Evolutionary conservation across 1,140 invertebrate genomes (phyloP).

Genomic region (Caenorhabditis remanei): DNA sequence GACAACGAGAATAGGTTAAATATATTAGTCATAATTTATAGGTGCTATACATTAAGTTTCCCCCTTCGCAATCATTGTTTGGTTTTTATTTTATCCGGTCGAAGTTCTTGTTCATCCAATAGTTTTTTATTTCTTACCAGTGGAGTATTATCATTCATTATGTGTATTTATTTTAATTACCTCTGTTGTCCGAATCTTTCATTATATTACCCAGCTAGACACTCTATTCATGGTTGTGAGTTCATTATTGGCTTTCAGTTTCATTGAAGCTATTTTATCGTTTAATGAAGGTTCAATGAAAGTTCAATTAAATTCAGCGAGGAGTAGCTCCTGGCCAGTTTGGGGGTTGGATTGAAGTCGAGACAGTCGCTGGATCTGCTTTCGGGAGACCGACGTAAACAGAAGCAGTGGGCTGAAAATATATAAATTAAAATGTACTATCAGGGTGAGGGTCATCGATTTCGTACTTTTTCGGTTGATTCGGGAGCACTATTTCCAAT

Average conservation of each 20-base stretch:
- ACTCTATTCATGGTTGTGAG: no score
- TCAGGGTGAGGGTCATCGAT: no score
- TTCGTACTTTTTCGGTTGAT: constrained; percentile 1
- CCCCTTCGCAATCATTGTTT: no score
- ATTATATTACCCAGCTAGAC: no score
- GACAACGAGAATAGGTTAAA: neutral
- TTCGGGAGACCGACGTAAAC: constrained; percentile 30
- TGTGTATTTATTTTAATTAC: no score
- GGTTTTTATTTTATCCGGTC: no score
- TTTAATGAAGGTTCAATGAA: constrained; percentile 1
- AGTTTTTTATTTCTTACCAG: no score
- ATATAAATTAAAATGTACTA: neutral
- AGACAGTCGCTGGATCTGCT: constrained; percentile 4
- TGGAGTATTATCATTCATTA: no score
- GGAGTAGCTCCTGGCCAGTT: constrained; percentile 45
- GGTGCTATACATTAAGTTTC: no score
- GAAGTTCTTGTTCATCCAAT: no score
- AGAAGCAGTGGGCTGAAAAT: neutral
- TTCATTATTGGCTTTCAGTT: neutral
- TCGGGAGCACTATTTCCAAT: neutral
- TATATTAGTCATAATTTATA: neutral
- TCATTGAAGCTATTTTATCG: no score
- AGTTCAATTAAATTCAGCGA: neutral
- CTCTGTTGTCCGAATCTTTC: no score
- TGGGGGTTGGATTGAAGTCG: neutral